Base-by-base conservation (phyloP, 2,113 vertebrate genomes). In the Okapia johnstoni region DNA sequence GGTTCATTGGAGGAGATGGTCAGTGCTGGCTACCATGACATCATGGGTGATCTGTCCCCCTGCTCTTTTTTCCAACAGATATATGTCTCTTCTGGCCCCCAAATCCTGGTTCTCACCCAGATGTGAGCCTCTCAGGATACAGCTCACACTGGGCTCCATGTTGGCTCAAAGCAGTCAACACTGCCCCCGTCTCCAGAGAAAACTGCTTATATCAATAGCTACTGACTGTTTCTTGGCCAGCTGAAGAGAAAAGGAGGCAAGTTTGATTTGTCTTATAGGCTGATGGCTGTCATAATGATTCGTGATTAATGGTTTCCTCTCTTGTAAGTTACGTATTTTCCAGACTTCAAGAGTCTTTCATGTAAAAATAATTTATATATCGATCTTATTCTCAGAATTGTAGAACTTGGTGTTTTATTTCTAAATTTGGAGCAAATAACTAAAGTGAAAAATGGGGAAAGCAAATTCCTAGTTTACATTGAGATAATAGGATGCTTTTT, bases 201-300 rank as follows among this genome's bases (percentile, higher is more conserved):
- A 99, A 77, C 98, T 99, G 3, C 98, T 99, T 48, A 98, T 99
- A 79, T 99, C 99, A 0, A 99, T 99, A 97, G 99, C 99, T 91
- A 99, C 98, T 0, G 99, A 99, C 77, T 98, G 98, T 52, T 99
- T 99, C 36, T 99, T 99, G 96, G 99, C n/a, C 99, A 99, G 40
- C 98, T 99, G 92, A 98, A 99, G 98, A 99, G 99, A 90, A 99
- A 99, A 98, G 98, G 98, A 28, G 86, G 99, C 57, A 98, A 99
- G 52, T 99, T 99, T 48, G 97, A 99, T 99, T 99, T 99, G 43
- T 17, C 79, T 54, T 48, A 10, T 14, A 33, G 23, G 19, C n/a
- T 84, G 36, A 28, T 43, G 21, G 14, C 16, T 26, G 46, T 12
- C 26, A 21, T 30, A 77, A 33, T 36, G 17, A 36, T 46, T 25